These are phyloP conservation scores for Mesochorus sp. DNA, from an alignment of 2,888 invertebrate genomes.

Conservation along the genomic window DNA sequence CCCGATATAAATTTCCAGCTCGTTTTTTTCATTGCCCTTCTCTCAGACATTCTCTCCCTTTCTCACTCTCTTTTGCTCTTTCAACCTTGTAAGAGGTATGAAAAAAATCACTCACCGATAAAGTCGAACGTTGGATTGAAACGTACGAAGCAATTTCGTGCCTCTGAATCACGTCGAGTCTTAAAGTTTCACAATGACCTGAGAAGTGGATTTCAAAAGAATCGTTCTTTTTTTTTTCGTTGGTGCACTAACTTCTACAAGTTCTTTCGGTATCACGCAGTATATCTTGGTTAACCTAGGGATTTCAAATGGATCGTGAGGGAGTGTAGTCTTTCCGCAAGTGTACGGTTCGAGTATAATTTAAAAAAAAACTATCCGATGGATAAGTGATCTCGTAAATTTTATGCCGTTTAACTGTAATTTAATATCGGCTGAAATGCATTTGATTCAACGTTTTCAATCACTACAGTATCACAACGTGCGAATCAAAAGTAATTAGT, in stretches of 20 bases:
- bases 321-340: constrained; percentile 12
- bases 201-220: constrained; percentile 32
- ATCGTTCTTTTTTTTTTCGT: constrained; percentile 21
- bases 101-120: not conserved
- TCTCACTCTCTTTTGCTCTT: not conserved
- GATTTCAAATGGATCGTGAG: constrained; percentile 4
- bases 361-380: constrained; percentile 6
- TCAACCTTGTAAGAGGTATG: not conserved
- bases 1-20: not conserved
- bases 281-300: constrained; percentile 23
- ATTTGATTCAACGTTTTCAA: too few species aligned
- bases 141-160: constrained; percentile 22
- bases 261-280: not conserved
- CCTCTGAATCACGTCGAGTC: constrained; percentile 7
- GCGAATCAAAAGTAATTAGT: too few species aligned
- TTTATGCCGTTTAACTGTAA: not conserved
- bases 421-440: not conserved
- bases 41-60: not conserved
- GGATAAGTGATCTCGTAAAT: constrained; percentile 17
- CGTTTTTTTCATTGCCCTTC: not conserved
- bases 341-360: constrained; percentile 17
- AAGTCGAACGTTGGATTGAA: constrained; percentile 21
- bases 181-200: constrained; percentile 21
- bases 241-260: constrained; percentile 10
- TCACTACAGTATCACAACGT: too few species aligned